phyloP scores from a whole-genome alignment of 2,888 invertebrate species.

The Eupeodes latifasciatus region DNA sequence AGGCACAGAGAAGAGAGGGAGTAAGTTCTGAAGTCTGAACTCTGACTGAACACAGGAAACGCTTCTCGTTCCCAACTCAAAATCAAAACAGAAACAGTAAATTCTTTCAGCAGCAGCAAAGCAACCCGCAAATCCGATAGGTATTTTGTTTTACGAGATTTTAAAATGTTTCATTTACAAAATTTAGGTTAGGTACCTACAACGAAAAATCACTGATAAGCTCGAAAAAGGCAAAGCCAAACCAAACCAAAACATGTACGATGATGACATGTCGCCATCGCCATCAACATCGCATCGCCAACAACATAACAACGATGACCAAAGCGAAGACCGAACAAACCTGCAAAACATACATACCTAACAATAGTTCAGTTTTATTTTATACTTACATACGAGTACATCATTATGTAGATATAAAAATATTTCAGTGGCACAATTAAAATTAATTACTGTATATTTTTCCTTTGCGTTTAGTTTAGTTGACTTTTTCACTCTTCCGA shows the following conservation, averaged over 20 bases:
- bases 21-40: constrained; percentile 43
- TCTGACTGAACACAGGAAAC: constrained; percentile 42
- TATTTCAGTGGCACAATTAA: constrained; percentile 60
- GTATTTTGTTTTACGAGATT: constrained; percentile 44
- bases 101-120: constrained; percentile 11
- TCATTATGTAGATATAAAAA: constrained; percentile 32
- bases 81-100: constrained; percentile 31
- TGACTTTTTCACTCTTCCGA: not conserved
- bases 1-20: not conserved
- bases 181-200: constrained; percentile 22
- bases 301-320: constrained; percentile 44
- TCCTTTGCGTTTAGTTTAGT: constrained; percentile 2
- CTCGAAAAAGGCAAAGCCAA: constrained; percentile 21
- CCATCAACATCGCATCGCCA: constrained; percentile 4
- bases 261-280: not conserved
- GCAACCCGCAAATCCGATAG: constrained; percentile 8
- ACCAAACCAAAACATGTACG: constrained; percentile 36
- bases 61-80: not conserved
- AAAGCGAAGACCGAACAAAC: constrained; percentile 40
- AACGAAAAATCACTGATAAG: constrained; percentile 67
- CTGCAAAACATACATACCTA: not conserved
- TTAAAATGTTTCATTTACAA: too few relatives aligned
- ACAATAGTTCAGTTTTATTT: not conserved
- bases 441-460: constrained; percentile 46
- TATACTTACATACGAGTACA: not conserved